Evolutionary conservation across 2,797 vertebrate genomes (phyloP).

Genomic region (Dipus sagitta): DNA sequence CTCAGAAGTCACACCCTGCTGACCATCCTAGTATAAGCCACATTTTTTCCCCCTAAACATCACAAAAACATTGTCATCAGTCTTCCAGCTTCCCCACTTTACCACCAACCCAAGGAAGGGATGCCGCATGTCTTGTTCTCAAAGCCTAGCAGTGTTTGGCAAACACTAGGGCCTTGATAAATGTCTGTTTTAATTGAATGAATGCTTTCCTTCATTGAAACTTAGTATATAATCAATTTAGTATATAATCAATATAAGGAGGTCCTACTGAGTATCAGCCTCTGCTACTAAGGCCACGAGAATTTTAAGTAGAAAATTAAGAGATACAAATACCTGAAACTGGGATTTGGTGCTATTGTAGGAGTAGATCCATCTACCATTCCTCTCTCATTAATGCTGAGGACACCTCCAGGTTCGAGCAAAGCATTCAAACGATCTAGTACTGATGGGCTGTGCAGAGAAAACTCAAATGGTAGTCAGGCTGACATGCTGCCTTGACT

Average conservation of each 20-base stretch:
- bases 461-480: conserved; percentile 34
- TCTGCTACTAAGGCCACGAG: background rate
- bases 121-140: background rate
- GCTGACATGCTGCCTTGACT: background rate
- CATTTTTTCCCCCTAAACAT: background rate
- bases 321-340: conserved; percentile 93
- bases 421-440: conserved; percentile 97
- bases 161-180: background rate
- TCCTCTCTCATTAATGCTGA: conserved; percentile 96
- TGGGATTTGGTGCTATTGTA: conserved; percentile 94
- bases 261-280: background rate
- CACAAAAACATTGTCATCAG: background rate
- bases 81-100: background rate
- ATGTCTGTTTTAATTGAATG: background rate
- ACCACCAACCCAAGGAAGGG: background rate
- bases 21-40: background rate
- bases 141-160: background rate
- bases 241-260: too few species aligned
- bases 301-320: conserved; percentile 33
- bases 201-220: background rate
- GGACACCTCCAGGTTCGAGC: conserved; percentile 95
- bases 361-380: conserved; percentile 95
- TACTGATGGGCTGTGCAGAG: conserved; percentile 93
- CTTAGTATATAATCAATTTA: background rate
- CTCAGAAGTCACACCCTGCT: background rate